Base-by-base conservation (phyloP, 1,140 invertebrate species). In the Heliconius himera region DNA sequence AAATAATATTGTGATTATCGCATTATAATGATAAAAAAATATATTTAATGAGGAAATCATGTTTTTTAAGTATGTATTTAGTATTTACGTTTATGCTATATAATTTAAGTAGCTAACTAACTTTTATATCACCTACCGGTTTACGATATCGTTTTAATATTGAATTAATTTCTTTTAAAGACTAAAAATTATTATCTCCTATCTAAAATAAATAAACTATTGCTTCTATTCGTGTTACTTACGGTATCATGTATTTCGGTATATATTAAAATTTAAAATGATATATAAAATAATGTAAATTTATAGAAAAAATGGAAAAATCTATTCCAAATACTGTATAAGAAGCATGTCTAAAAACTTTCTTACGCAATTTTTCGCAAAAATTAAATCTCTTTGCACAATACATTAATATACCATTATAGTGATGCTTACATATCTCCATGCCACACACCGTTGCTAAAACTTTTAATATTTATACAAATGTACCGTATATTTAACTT, bases 11-110 rank as follows among this genome's bases (percentile, higher is more conserved):
- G 13, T 46, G 41, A 46, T 46, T 46, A 46, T 46, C 41, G 13
- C n/a, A 60, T 60, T n/a, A 22, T 60, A 60, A 60, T 60, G 54
- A 60, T 60, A 51, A 20, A 60, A 60, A 60, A 22, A 60, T 54
- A 56, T 51, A 9, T 11, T 56, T 60, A 26, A 60, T 60, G n/a
- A 60, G 54, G 54, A 60, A 60, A 60, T 60, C n/a, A 60, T 22
- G 3, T 60, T n/a, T 60, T 54, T 60, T 60, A 60, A 20, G 54
- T 22, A 22, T 8, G 54, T 22, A 11, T n/a, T n/a, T n/a, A n/a
- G n/a, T n/a, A n/a, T 60, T 60, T 60, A 60, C 20, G 41, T 46
- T 16, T 46, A 16, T 60, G 2, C 20, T 60, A 9, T 22, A 60
- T n/a, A 22, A 2, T 2, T 20, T 60, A 22, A 26, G 9, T 11